Evolutionary conservation across 1,140 invertebrate species (phyloP), one percentile per base, ranked within the genome.

Genomic region (Diplogasteroides magnus): DNA sequence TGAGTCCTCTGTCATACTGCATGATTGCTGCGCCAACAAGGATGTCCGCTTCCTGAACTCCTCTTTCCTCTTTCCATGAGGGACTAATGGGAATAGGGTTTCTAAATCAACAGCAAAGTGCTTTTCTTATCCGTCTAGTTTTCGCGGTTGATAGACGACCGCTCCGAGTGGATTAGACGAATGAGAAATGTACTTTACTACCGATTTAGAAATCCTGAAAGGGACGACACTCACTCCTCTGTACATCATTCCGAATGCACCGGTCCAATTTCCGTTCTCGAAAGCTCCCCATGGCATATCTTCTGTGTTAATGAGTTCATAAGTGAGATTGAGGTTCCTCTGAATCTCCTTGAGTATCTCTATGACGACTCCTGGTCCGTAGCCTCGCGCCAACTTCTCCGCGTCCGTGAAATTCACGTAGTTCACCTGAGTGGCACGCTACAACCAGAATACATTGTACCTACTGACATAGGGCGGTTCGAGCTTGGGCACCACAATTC

Each of bases 331-430:
- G 19, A 63, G 61, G 61, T 23, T 63, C 29, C 29, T 63, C 15
- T 26, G 19, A 31, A 74, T 75, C 32, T 70, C 72, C 56, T 68
- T 75, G 28, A 75, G 63, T 61, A 75, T 75, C 67, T 75, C 74
- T 2, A 75, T 75, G 23, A 75, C 74, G 27, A 74, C 68, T 64
- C 74, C 74, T 14, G 74, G 74, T n/a, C 72, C 72, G 59, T 74
- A 75, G 37, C 74, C 74, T 28, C 48, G 62, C 29, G 71, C 64
- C 15, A 57, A 31, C 27, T 58, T 61, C 26, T 67, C 72, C 25
- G 64, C 68, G 29, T 67, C 68, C 15, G 72, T 56, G 31, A 68
- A 70, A 61, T 75, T 75, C 63, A 75, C 65, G 37, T 75, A 75
- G 72, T 75, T 75, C 19, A 74, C 70, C 67, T 72, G 58, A 64